Conservation (phyloP, 2,797 vertebrate genomes). For the Sebastes miniatus region DNA sequence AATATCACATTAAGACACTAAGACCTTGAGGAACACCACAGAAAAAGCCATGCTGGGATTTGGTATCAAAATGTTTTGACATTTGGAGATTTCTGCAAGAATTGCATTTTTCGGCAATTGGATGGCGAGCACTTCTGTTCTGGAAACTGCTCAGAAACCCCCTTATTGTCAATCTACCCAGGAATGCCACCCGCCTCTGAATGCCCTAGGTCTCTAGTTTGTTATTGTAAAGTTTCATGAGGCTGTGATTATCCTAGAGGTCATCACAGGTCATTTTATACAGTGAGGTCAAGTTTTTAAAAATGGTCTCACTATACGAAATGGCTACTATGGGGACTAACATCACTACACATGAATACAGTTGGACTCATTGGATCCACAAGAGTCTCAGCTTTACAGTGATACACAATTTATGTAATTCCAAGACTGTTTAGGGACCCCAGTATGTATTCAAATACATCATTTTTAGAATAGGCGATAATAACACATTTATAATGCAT, state of each 20-base stretch:
- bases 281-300: neutral
- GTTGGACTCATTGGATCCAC: too few relatives aligned
- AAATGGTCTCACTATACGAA: neutral
- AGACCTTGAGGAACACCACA: neutral
- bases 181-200: neutral
- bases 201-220: neutral
- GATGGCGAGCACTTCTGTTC: neutral
- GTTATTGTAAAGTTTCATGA: neutral
- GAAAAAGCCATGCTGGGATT: neutral
- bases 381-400: too few relatives aligned
- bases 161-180: neutral
- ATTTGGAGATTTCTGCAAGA: neutral
- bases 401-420: too few relatives aligned
- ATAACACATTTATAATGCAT: neutral
- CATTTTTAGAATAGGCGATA: neutral
- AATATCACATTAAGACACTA: neutral
- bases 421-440: neutral
- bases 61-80: neutral
- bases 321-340: neutral
- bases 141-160: neutral
- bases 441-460: neutral
- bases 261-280: neutral
- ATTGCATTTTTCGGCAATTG: neutral
- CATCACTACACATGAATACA: too few relatives aligned
- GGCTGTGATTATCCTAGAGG: neutral